These are phyloP conservation scores for Rallus limicola DNA, from an alignment of 2,113 vertebrate genomes.

Conservation along the genomic window DNA sequence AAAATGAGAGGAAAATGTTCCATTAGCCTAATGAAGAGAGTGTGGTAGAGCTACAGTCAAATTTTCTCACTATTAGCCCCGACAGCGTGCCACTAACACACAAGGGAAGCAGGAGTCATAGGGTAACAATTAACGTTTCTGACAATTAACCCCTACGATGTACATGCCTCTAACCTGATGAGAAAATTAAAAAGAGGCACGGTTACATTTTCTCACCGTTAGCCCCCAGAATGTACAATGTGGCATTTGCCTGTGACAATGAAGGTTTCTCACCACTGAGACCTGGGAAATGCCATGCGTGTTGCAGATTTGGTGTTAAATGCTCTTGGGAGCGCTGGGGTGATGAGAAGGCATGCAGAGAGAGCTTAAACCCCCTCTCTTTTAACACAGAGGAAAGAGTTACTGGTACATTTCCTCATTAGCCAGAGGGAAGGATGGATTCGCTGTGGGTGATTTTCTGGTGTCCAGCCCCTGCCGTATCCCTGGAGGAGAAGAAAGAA, in stretches of 20 bases:
- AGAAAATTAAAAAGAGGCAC: slow-evolving; percentile 67
- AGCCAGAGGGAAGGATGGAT: neutral
- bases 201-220: slow-evolving; percentile 51
- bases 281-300: neutral
- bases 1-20: slow-evolving; percentile 86
- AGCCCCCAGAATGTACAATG: slow-evolving; percentile 9
- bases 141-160: slow-evolving; percentile 75
- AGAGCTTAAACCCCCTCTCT: neutral
- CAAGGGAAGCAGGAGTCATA: slow-evolving; percentile 64
- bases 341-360: neutral
- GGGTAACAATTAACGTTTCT: slow-evolving; percentile 80
- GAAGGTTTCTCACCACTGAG: slow-evolving; percentile 25
- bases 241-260: slow-evolving; percentile 46
- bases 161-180: slow-evolving; percentile 62
- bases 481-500: neutral
- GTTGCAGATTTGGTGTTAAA: slow-evolving; percentile 11
- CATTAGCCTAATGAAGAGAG: slow-evolving; percentile 85
- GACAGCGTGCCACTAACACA: slow-evolving; percentile 68
- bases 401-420: neutral
- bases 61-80: slow-evolving; percentile 80
- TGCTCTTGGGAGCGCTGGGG: neutral
- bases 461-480: neutral
- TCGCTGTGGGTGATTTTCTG: neutral
- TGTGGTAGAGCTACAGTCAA: slow-evolving; percentile 56
- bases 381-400: slow-evolving; percentile 14